A percentile compares a stretch with the other conserved stretches of the same genome.
Conservation (phyloP, 1,140 invertebrate genomes). For the Pseudoatta argentina region DNA sequence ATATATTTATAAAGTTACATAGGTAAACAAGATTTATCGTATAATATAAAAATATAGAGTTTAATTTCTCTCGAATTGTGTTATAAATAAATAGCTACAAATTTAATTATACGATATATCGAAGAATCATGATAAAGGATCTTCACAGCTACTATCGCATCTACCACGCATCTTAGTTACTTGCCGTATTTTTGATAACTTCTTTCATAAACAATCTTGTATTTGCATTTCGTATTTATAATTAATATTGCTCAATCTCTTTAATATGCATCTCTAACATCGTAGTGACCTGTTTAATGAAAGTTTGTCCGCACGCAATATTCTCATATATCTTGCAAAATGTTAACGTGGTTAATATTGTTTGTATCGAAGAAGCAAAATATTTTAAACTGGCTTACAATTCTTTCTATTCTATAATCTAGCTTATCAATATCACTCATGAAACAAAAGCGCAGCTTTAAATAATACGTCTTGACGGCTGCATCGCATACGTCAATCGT, state of each 20-base stretch:
- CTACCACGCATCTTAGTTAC: neutral
- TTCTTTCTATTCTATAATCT: neutral
- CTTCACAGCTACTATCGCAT: no score
- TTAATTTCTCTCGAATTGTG: no score
- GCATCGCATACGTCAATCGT: slow-evolving; percentile 51
- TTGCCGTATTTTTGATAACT: neutral
- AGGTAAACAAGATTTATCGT: neutral
- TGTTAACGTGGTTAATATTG: slow-evolving; percentile 43
- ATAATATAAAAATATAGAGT: no score
- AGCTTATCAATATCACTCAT: neutral
- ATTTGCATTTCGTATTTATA: slow-evolving; percentile 45
- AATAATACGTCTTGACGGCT: slow-evolving; percentile 53
- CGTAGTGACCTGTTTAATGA: slow-evolving; percentile 35
- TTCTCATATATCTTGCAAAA: slow-evolving; percentile 30
- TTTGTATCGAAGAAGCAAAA: slow-evolving; percentile 15
- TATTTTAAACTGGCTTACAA: neutral
- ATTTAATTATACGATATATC: no score
- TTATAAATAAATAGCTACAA: no score
- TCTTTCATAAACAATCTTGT: neutral
- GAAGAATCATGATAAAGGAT: no score
- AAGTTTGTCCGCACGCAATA: slow-evolving; percentile 40
- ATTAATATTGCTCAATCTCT: slow-evolving; percentile 30
- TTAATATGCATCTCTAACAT: slow-evolving; percentile 48
- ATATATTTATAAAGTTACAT: neutral
- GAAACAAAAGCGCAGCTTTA: slow-evolving; percentile 31